Evolutionary conservation across 1,140 invertebrate species (phyloP).

Genomic region (Meteorus sp.): DNA sequence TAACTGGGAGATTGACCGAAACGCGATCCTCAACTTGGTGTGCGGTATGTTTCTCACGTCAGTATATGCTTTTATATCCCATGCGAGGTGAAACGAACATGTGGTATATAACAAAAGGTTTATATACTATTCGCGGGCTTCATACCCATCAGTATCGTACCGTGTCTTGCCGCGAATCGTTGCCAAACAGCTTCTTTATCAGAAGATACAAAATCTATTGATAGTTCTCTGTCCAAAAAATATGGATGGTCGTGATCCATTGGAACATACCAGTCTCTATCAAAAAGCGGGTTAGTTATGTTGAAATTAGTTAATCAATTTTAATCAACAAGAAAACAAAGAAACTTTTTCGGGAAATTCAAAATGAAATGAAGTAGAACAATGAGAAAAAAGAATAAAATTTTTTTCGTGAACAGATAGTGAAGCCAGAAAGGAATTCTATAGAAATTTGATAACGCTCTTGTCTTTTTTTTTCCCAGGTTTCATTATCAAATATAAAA

Average conservation of each 20-base stretch:
- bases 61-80: slow-evolving; percentile 19
- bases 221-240: no score
- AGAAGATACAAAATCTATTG: no score
- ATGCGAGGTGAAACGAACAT: no score
- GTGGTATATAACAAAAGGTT: no score
- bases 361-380: no score
- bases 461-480: not conserved
- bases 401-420: no score
- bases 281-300: slow-evolving; percentile 51
- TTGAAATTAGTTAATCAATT: not conserved
- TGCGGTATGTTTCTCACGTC: slow-evolving; percentile 6
- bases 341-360: not conserved
- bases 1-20: slow-evolving; percentile 42
- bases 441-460: no score
- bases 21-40: slow-evolving; percentile 36
- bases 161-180: slow-evolving; percentile 31
- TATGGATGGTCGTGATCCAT: slow-evolving; percentile 58
- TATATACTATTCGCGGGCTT: no score
- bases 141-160: slow-evolving; percentile 33
- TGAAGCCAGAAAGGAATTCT: no score
- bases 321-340: not conserved
- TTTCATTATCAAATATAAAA: not conserved
- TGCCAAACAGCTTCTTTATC: slow-evolving; percentile 3
- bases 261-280: slow-evolving; percentile 70
- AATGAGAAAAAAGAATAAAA: no score